Conservation (phyloP, 2,113 vertebrate genomes). For the Laterallus jamaicensis region DNA sequence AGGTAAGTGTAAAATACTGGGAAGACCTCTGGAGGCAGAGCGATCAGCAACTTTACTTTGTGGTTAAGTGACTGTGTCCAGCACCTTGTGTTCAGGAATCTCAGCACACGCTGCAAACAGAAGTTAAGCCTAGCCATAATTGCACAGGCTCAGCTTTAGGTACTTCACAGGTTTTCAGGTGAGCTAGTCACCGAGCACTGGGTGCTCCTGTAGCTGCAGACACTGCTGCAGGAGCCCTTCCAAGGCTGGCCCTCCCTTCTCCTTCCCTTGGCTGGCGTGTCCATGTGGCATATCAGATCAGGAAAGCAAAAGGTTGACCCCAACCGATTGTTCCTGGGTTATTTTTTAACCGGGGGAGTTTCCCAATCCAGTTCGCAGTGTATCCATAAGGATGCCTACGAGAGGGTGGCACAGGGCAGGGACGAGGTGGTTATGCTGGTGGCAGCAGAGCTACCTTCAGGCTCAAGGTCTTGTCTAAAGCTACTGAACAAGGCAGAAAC, state of each 20-base stretch:
- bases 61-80: rapidly evolving
- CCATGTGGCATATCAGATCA: neutral
- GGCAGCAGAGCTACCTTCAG: neutral
- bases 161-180: neutral
- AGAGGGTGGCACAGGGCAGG: neutral
- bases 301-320: neutral
- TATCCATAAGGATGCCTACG: neutral
- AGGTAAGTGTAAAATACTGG: constrained; percentile 74
- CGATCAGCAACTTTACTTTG: neutral
- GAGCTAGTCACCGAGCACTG: neutral
- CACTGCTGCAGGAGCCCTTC: neutral
- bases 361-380: neutral
- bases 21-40: neutral
- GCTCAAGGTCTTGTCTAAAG: neutral
- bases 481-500: neutral
- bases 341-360: constrained; percentile 32
- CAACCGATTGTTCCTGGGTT: neutral
- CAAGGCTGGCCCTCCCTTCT: rapidly evolving
- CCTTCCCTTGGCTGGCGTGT: neutral
- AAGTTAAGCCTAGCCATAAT: neutral
- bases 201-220: neutral
- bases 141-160: neutral
- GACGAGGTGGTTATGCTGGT: rapidly evolving
- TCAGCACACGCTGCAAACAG: neutral
- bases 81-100: neutral